These are phyloP conservation scores for Ataeniobius toweri DNA, from an alignment of 2,797 vertebrate genomes.

Conservation along the genomic window DNA sequence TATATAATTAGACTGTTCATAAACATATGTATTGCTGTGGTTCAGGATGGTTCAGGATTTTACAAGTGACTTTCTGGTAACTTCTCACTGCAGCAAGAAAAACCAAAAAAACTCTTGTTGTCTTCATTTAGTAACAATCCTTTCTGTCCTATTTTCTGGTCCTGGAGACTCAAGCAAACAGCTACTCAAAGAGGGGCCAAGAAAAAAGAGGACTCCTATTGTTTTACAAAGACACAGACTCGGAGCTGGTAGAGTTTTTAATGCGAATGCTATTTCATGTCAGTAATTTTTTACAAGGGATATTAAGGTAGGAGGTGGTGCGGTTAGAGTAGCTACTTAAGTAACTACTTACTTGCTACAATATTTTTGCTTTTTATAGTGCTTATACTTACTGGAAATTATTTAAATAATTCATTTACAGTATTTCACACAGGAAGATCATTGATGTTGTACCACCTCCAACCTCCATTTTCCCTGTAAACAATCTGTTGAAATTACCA, in stretches of 20 bases:
- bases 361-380: not conserved
- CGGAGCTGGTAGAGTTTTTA: not conserved
- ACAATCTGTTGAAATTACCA: not conserved
- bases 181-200: not conserved
- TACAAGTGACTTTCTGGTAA: not conserved
- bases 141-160: not conserved
- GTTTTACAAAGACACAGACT: not conserved
- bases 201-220: not conserved
- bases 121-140: not conserved
- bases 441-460: not conserved
- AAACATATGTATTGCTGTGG: too few species aligned
- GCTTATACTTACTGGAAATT: not conserved
- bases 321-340: not conserved
- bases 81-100: too few species aligned
- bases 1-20: not conserved
- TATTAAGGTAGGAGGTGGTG: not conserved
- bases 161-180: not conserved
- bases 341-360: too few species aligned
- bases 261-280: not conserved
- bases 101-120: too few species aligned
- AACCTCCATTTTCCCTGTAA: not conserved
- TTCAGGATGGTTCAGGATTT: too few species aligned
- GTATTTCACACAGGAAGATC: not conserved
- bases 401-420: not conserved
- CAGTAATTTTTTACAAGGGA: not conserved